phyloP scores from a whole-genome alignment of 2,113 vertebrate species.

The Lepus timidus region DNA sequence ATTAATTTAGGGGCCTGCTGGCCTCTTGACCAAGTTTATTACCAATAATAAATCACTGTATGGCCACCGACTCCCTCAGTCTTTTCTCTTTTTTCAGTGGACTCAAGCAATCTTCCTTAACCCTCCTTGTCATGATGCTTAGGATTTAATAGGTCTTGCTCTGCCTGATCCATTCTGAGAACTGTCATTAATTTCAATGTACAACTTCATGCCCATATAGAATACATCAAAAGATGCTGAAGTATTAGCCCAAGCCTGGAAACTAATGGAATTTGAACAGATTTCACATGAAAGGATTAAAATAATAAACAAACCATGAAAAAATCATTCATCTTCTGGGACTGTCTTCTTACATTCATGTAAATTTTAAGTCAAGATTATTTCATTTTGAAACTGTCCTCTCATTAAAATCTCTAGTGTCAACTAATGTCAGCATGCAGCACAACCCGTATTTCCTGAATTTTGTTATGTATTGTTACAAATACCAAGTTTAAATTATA shows the following conservation, averaged over 20 bases:
- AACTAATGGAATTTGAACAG: background rate
- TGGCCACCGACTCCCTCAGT: slow-evolving; percentile 32
- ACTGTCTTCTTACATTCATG: background rate
- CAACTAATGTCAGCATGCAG: background rate
- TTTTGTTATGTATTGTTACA: background rate
- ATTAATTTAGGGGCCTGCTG: slow-evolving; percentile 65
- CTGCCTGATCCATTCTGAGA: slow-evolving; percentile 29
- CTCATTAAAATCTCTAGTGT: background rate
- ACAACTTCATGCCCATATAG: background rate
- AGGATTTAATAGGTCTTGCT: slow-evolving; percentile 51
- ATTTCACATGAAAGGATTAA: background rate
- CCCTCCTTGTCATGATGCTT: background rate
- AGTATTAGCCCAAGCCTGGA: background rate
- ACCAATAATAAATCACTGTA: slow-evolving; percentile 75
- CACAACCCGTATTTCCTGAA: background rate
- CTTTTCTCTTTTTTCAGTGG: slow-evolving; percentile 31
- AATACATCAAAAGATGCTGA: slow-evolving; percentile 46
- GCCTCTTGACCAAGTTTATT: slow-evolving; percentile 71
- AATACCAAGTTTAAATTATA: background rate
- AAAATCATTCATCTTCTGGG: background rate
- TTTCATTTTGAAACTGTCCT: background rate
- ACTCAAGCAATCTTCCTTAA: slow-evolving; percentile 36
- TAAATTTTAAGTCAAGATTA: background rate
- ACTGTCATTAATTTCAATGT: slow-evolving; percentile 29
- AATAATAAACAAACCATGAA: background rate